These are phyloP conservation scores for Halcyon leucocephala DNA, from an alignment of 2,797 vertebrate species.

Conservation along the genomic window DNA sequence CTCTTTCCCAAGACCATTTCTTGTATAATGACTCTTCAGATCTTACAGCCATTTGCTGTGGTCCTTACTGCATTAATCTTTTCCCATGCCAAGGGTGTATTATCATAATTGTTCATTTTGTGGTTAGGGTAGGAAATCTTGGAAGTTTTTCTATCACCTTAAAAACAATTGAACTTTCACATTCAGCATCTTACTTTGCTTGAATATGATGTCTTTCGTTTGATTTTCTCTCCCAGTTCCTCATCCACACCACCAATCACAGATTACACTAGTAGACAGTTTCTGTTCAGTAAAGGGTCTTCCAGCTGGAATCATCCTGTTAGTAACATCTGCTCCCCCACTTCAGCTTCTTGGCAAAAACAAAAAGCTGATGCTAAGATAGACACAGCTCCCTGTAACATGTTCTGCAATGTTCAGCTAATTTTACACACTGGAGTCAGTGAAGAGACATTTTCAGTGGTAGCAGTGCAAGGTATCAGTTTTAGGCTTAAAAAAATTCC, in stretches of 20 bases:
- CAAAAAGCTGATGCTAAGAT: neutral
- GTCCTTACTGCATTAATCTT: constrained; percentile 27
- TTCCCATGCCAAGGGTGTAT: neutral
- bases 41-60: constrained; percentile 11
- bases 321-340: constrained; percentile 22
- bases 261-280: neutral
- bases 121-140: neutral
- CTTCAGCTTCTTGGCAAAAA: constrained; percentile 43
- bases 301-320: constrained; percentile 13
- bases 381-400: neutral
- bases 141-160: neutral
- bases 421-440: neutral
- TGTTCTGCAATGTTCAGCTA: neutral
- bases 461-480: neutral
- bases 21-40: neutral
- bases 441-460: constrained; percentile 3
- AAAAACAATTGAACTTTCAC: neutral
- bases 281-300: neutral
- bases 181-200: neutral
- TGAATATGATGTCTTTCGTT: neutral
- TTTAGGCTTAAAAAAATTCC: neutral
- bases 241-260: neutral
- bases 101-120: neutral
- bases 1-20: neutral
- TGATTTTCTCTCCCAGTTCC: neutral